These are phyloP conservation scores for Chalcosyrphus nemorum DNA, from an alignment of 2,888 invertebrate species.

Conservation along the genomic window DNA sequence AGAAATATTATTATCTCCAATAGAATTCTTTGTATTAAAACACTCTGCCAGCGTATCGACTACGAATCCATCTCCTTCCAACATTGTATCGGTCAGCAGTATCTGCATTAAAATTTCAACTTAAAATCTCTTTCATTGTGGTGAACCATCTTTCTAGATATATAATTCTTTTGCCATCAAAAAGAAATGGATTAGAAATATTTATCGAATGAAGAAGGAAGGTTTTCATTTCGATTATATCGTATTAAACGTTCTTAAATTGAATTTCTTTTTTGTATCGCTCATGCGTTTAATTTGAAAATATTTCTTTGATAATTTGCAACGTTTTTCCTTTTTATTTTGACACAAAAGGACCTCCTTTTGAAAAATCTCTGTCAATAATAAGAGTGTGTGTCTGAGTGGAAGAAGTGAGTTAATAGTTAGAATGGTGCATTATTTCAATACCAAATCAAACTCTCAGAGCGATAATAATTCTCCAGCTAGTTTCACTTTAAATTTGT, in stretches of 20 bases:
- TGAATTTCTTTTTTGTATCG: constrained; percentile 55
- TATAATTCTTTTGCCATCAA: background rate
- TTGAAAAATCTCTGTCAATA: background rate
- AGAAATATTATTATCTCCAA: too few species aligned
- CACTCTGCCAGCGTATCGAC: too few species aligned
- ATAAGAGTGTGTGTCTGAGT: background rate
- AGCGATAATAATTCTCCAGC: constrained; percentile 1
- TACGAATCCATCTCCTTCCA: background rate
- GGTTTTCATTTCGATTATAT: constrained; percentile 44
- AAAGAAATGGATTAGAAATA: constrained; percentile 23
- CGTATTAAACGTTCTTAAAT: constrained; percentile 50
- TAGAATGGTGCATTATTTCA: background rate
- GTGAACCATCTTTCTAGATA: background rate
- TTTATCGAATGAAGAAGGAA: constrained; percentile 22
- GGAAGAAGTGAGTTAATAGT: background rate
- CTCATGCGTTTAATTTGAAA: constrained; percentile 67
- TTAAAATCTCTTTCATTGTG: background rate
- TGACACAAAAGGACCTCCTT: background rate
- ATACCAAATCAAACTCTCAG: background rate
- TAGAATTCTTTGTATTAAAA: too few species aligned
- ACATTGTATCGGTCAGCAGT: background rate
- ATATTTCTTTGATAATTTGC: constrained; percentile 60
- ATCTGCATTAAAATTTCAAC: background rate
- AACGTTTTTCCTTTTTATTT: constrained; percentile 9
- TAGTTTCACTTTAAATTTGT: background rate